A percentile compares a stretch with the other conserved stretches of the same genome.
Evolutionary conservation across 2,888 invertebrate species (phyloP).

Genomic region (Silvanus unidentatus): DNA sequence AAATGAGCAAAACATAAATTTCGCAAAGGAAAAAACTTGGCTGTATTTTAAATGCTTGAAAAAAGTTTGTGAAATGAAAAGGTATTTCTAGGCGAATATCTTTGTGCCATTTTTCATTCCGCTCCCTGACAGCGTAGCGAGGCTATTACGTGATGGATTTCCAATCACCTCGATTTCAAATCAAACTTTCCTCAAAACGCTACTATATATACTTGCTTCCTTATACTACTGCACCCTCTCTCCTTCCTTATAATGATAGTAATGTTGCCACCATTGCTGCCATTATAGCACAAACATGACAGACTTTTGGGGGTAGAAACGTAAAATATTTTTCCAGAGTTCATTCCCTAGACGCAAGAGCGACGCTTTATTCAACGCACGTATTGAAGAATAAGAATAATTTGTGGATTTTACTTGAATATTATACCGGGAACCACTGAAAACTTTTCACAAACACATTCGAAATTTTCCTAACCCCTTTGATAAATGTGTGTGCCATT

Average conservation of each 20-base stretch:
- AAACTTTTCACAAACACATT: not conserved
- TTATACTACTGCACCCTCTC: constrained; percentile 22
- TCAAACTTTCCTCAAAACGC: constrained; percentile 31
- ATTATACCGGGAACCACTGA: not conserved
- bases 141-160: constrained; percentile 41
- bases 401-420: constrained; percentile 20
- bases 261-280: constrained; percentile 7
- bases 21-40: too few relatives aligned
- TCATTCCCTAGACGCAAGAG: constrained; percentile 25
- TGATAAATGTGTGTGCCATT: not conserved
- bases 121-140: constrained; percentile 32
- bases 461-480: too few relatives aligned
- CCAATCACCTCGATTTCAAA: constrained; percentile 40
- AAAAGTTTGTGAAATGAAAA: constrained; percentile 9
- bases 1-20: constrained; percentile 1
- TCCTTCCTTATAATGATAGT: constrained; percentile 1
- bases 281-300: constrained; percentile 31
- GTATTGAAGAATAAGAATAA: constrained; percentile 31
- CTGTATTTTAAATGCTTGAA: too few relatives aligned
- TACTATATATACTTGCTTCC: too few relatives aligned
- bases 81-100: constrained; percentile 25
- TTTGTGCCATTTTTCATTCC: constrained; percentile 38
- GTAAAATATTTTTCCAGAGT: constrained; percentile 25
- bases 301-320: constrained; percentile 19
- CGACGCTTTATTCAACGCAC: constrained; percentile 30